Conservation (phyloP, 2,888 invertebrate species). For the Pollenia labialis region DNA sequence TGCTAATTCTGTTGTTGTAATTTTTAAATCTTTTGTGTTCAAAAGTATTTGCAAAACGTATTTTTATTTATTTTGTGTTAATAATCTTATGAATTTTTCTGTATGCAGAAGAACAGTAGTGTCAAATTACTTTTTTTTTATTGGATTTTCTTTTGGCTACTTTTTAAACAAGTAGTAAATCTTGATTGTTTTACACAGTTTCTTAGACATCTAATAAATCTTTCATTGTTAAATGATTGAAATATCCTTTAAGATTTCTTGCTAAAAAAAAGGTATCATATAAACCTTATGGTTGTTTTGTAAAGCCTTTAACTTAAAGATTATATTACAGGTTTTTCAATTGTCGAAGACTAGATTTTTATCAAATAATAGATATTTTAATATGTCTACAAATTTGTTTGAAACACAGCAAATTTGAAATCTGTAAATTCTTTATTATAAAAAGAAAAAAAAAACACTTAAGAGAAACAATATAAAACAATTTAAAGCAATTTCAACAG, state of each 20-base stretch:
- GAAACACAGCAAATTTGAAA: neutral
- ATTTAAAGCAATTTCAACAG: slow-evolving; percentile 12
- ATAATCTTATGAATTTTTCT: no score
- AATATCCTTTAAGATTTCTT: slow-evolving; percentile 12
- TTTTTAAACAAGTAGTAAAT: neutral
- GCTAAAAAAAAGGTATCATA: slow-evolving; percentile 2
- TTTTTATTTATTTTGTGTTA: no score
- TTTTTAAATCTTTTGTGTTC: no score
- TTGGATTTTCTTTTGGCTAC: neutral
- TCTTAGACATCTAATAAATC: slow-evolving; percentile 33
- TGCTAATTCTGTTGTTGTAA: no score
- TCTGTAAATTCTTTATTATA: neutral
- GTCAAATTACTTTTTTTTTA: neutral
- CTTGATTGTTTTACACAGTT: neutral
- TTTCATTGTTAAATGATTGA: neutral
- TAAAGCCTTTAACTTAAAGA: slow-evolving; percentile 30
- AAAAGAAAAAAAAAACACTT: slow-evolving; percentile 9
- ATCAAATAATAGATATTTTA: slow-evolving; percentile 35
- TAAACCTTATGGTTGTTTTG: neutral
- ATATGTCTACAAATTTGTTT: slow-evolving; percentile 16
- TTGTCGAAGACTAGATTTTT: neutral
- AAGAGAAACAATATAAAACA: neutral
- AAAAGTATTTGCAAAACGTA: no score
- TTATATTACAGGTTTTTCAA: slow-evolving; percentile 66
- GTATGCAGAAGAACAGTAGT: neutral